Evolutionary conservation across 2,888 invertebrate genomes (phyloP).

Genomic region (Ischnus inquisitorius): DNA sequence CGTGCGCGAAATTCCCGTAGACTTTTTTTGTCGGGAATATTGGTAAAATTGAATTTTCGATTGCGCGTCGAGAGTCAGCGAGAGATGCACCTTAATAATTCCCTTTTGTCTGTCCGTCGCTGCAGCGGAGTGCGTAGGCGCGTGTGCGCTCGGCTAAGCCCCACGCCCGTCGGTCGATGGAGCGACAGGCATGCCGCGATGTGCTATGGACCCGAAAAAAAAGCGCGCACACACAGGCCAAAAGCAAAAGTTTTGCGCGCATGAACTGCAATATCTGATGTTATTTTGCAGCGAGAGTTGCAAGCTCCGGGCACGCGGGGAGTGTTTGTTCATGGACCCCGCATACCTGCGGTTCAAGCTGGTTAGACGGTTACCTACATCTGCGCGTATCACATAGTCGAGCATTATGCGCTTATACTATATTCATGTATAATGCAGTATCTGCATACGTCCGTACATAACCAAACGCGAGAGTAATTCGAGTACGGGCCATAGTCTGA

Average conservation of each 20-base stretch:
- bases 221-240: neutral
- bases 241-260: constrained; percentile 4
- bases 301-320: neutral
- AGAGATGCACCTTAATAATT: neutral
- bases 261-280: neutral
- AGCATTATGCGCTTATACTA: constrained; percentile 52
- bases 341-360: constrained; percentile 59
- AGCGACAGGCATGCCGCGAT: neutral
- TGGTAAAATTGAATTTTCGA: too few relatives aligned
- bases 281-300: neutral
- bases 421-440: constrained; percentile 62
- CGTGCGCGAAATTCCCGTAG: too few relatives aligned
- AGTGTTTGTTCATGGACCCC: constrained; percentile 2
- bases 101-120: neutral
- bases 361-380: constrained; percentile 25
- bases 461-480: constrained; percentile 56
- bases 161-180: constrained; percentile 1
- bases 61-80: neutral
- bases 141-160: neutral
- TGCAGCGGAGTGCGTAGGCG: neutral
- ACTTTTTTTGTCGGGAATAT: too few relatives aligned
- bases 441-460: constrained; percentile 38
- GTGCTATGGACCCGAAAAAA: neutral
- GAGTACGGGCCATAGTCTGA: constrained; percentile 17
- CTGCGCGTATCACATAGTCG: constrained; percentile 53